phyloP scores from a whole-genome alignment of 2,113 vertebrate genomes.

The Petromus typicus region DNA sequence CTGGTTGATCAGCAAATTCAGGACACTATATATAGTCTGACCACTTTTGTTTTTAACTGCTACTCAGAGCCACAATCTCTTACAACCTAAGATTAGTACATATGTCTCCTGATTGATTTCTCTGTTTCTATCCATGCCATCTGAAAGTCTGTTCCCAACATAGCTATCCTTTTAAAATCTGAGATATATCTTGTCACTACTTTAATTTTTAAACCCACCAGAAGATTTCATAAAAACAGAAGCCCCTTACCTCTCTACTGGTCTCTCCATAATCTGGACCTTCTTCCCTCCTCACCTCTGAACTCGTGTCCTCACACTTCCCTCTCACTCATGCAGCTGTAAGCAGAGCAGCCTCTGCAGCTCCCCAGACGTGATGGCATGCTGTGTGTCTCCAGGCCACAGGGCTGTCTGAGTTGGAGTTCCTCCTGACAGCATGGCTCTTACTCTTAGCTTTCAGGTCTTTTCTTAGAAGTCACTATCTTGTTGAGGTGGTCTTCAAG shows the following conservation, averaged over 20 bases:
- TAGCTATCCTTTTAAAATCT: not conserved
- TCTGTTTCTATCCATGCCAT: not conserved
- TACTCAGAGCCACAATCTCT: not conserved
- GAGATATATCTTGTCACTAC: not conserved
- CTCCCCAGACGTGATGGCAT: not conserved
- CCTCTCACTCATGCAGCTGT: not conserved
- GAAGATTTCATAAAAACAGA: not conserved
- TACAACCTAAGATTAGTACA: not conserved
- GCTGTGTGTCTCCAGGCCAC: not conserved
- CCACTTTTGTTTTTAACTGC: not conserved
- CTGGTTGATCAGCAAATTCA: not conserved
- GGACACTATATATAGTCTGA: not conserved
- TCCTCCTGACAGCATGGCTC: not conserved
- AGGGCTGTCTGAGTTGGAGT: not conserved
- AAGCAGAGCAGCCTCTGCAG: not conserved
- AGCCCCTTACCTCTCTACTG: not conserved
- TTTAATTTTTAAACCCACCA: not conserved
- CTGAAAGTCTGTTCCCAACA: not conserved
- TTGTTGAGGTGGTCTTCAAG: not conserved
- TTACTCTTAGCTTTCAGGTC: not conserved
- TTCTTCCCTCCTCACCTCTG: not conserved
- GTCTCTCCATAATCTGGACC: not conserved
- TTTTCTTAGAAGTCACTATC: not conserved
- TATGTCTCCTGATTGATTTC: not conserved
- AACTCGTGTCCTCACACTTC: not conserved